Evolutionary conservation across 1,140 invertebrate genomes (phyloP).

Genomic region (Leptinotarsa defecta): DNA sequence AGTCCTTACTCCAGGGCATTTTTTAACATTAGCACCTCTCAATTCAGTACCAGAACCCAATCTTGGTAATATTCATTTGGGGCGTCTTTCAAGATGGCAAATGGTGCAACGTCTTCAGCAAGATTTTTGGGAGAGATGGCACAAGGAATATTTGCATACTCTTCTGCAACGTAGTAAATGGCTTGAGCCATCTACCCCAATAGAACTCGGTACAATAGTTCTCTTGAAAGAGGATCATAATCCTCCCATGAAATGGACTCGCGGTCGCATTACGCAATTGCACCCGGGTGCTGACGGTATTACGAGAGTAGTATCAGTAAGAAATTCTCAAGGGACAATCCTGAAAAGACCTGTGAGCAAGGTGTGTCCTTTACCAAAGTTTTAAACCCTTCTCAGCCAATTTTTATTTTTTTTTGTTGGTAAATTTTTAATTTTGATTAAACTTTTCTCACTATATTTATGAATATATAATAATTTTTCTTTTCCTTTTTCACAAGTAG

Average conservation of each 20-base stretch:
- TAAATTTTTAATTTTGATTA: no score
- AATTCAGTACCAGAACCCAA: slow-evolving; percentile 19
- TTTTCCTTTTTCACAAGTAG: no score
- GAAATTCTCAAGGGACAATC: slow-evolving; percentile 18
- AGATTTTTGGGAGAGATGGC: slow-evolving; percentile 24
- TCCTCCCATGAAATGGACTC: slow-evolving; percentile 41
- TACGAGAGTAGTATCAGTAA: slow-evolving; percentile 31
- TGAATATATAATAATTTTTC: no score
- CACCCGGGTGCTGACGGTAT: slow-evolving; percentile 36
- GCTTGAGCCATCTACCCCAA: slow-evolving; percentile 3
- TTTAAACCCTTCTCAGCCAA: background rate
- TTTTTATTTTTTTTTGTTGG: no score
- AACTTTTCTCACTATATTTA: no score
- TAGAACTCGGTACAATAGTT: slow-evolving; percentile 36
- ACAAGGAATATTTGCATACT: slow-evolving; percentile 11
- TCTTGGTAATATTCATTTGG: background rate
- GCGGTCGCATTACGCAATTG: slow-evolving; percentile 54
- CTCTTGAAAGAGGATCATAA: slow-evolving; percentile 43
- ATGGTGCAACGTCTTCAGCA: slow-evolving; percentile 16
- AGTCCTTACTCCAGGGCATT: slow-evolving; percentile 37
- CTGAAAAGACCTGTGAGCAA: slow-evolving; percentile 27
- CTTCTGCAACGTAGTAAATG: slow-evolving; percentile 21
- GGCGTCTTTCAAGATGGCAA: slow-evolving; percentile 4
- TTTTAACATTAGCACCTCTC: slow-evolving; percentile 34
- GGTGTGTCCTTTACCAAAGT: slow-evolving; percentile 26